phyloP scores from a whole-genome alignment of 2,113 vertebrate species.

The Merops nubicus region DNA sequence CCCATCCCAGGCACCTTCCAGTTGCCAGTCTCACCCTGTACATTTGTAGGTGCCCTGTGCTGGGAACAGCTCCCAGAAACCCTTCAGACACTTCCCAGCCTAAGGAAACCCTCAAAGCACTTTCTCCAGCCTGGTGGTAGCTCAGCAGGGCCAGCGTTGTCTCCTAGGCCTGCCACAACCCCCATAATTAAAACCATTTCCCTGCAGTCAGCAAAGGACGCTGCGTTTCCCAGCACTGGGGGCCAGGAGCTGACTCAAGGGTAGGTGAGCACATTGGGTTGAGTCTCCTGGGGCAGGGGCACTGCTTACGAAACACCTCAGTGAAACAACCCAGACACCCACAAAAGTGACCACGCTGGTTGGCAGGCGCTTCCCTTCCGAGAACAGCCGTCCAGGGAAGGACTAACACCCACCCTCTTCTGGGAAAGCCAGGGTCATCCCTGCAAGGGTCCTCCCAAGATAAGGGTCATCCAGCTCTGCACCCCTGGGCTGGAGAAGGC shows the following conservation, averaged over 20 bases:
- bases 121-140: neutral
- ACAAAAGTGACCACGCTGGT: accelerated
- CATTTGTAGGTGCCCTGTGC: neutral
- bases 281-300: accelerated
- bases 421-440: accelerated
- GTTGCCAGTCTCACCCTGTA: accelerated
- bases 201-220: neutral
- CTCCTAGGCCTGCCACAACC: neutral
- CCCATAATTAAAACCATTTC: neutral
- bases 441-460: accelerated
- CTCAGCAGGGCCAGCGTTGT: neutral
- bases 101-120: neutral
- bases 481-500: neutral
- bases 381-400: accelerated
- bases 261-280: neutral
- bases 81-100: neutral
- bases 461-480: neutral
- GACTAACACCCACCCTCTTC: accelerated
- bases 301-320: neutral
- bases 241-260: neutral
- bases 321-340: neutral
- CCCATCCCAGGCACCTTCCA: neutral
- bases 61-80: neutral
- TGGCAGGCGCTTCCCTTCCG: neutral
- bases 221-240: neutral